Conservation (phyloP, 2,113 vertebrate genomes). For the Tapirus terrestris region DNA sequence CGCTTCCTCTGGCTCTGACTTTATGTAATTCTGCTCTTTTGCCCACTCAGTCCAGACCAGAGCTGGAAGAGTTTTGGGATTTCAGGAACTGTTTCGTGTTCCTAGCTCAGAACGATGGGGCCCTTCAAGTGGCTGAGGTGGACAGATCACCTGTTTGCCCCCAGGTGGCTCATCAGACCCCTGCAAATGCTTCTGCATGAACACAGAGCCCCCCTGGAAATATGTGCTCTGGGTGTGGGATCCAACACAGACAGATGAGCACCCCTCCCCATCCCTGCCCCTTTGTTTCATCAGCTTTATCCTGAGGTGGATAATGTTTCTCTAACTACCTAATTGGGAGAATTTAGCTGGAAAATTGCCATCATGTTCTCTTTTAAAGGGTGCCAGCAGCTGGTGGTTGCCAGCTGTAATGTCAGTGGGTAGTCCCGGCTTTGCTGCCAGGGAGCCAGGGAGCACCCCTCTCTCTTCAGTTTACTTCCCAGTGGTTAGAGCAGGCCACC, state of each 20-base stretch:
- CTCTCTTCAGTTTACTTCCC: conserved; percentile 60
- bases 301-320: conserved; percentile 79
- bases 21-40: neutral
- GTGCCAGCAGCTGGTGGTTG: conserved; percentile 71
- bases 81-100: neutral
- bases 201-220: neutral
- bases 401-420: conserved; percentile 69
- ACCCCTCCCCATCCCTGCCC: neutral
- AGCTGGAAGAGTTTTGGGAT: neutral
- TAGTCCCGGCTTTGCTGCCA: conserved; percentile 56
- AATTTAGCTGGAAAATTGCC: conserved; percentile 75
- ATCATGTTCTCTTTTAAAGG: conserved; percentile 39
- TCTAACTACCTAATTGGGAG: conserved; percentile 71
- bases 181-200: neutral
- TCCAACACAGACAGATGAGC: neutral
- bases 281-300: conserved; percentile 56
- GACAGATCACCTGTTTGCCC: neutral
- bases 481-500: conserved; percentile 54
- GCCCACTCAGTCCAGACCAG: neutral
- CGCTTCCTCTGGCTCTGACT: neutral
- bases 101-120: neutral
- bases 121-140: neutral
- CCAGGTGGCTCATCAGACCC: neutral
- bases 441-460: neutral
- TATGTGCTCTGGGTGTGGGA: neutral